Conservation (phyloP, 2,888 invertebrate genomes). For the Apeira syringaria region DNA sequence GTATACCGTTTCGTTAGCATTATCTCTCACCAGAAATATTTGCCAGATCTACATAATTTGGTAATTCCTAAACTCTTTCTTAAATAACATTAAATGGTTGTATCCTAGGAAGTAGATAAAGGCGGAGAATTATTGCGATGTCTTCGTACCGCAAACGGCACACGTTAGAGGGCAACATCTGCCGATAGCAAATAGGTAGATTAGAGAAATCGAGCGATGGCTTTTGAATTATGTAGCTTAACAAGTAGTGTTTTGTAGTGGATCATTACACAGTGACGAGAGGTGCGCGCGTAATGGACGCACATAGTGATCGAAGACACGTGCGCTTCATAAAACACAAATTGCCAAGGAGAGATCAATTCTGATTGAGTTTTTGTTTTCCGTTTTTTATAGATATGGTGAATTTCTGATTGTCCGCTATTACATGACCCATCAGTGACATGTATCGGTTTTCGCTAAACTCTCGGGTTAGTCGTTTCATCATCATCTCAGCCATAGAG, state of each 20-base stretch:
- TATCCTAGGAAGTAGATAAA: slow-evolving; percentile 12
- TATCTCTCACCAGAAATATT: slow-evolving; percentile 9
- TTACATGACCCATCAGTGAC: too few relatives aligned
- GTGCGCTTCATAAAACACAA: slow-evolving; percentile 3
- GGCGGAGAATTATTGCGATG: slow-evolving; percentile 2
- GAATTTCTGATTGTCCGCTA: too few relatives aligned
- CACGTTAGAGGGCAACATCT: background rate
- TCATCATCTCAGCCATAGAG: too few relatives aligned
- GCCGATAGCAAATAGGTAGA: slow-evolving; percentile 11
- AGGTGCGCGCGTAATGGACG: slow-evolving; percentile 7
- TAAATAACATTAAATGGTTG: slow-evolving; percentile 12
- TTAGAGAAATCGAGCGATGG: background rate
- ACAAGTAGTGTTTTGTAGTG: too few relatives aligned
- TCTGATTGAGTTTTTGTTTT: too few relatives aligned
- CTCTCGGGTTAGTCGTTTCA: too few relatives aligned
- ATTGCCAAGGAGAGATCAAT: too few relatives aligned
- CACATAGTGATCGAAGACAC: slow-evolving; percentile 18
- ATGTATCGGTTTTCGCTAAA: too few relatives aligned
- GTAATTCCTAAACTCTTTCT: slow-evolving; percentile 9
- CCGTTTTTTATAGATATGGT: too few relatives aligned
- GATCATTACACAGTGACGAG: too few relatives aligned
- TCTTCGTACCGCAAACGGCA: background rate
- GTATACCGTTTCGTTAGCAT: slow-evolving; percentile 8
- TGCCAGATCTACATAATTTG: slow-evolving; percentile 13
- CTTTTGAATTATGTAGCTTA: too few relatives aligned